Base-by-base conservation (phyloP, 2,797 vertebrate species). In the Phataginus tricuspis region DNA sequence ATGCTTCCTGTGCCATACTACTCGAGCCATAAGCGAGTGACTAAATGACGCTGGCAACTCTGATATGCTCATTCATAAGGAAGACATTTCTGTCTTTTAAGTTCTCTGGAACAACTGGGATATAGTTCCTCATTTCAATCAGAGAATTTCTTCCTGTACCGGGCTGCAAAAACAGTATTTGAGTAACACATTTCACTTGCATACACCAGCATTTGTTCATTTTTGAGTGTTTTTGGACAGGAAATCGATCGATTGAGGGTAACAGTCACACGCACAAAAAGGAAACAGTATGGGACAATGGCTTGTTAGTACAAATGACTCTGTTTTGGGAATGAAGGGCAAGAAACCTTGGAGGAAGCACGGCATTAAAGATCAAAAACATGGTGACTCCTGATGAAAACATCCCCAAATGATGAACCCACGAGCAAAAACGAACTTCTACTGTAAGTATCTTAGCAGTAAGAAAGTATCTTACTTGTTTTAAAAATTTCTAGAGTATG, bases 371-470 rank as follows among this genome's bases (percentile, higher is more conserved):
- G 97, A 98, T 97, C 96, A 97, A 98, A 98, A 98, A 97, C 98
- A 98, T 97, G 98, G 98, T 98, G 98, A 98, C 98, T 98, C 97
- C 98, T 98, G 97, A 98, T 97, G 97, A 98, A 97, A 98, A 93
- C 96, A 98, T 97, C 98, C 97, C 97, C 98, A 98, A 98, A 99
- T 98, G 98, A 98, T 98, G 98, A 98, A 98, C 98, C 98, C 98
- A 98, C 98, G 98, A 96, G 98, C 95, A 97, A 98, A 98, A 97
- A 98, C 98, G 96, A 98, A 97, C 96, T 98, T 98, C 97, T 98
- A 98, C 97, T 95, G 98, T 98, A 97, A 99, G 98, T 98, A 97
- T 90, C 66, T 96, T 80, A 87, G 82, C 72, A 78, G 83, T 51
- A 29, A 85, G 82, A 78, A 51, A 90, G 63, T 59, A 57, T 74